Base-by-base conservation (phyloP, 2,797 vertebrate species). In the Hippopotamyrus pictus region DNA sequence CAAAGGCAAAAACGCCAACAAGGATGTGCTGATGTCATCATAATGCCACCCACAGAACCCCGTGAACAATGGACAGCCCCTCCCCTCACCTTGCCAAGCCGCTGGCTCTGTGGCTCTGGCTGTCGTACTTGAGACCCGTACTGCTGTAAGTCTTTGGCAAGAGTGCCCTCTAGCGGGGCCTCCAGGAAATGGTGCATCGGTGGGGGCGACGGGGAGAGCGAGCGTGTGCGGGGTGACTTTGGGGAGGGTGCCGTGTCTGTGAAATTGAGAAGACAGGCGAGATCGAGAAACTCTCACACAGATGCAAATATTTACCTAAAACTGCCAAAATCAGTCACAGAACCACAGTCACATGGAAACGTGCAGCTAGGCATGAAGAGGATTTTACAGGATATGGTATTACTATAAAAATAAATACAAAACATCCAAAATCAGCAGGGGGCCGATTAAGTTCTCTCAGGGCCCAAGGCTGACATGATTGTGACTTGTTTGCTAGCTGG, bases 191-290 rank as follows among this genome's bases (percentile, higher is more conserved):
- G 91, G 0, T 9, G 90, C 3, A n/a, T 90, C 11, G 88, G 92
- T 1, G 93, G 94, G 19, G 96, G 96, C 11, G 96, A 96, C 5
- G 96, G 94, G 17, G 97, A 97, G 8, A 97, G 95, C 0, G 97
- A 98, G 46, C 93, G 94, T 0, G 95, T 94, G 87, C 82, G 88
- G 2, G 93, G 92, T 41, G 86, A 83, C 89, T 91, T 92, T 89
- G 94, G 94, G 2, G 88, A 29, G 0, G 4, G 37, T 5, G 90
- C 0, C 7, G 90, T 69, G 90, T 90, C 97, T 98, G 92, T 37
- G 46, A 2, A 0, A 87, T 7, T 4, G 29, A 22, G 82, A 62
- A 91, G 88, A 65, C 29, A 88, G 53, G 50, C 17, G 89, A 41
- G 1, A 90, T 85, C 0, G 57, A 83, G 44, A 19, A 50, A 0